These are phyloP conservation scores for Jaculus jaculus DNA, from an alignment of 2,113 vertebrate genomes.

Conservation along the genomic window DNA sequence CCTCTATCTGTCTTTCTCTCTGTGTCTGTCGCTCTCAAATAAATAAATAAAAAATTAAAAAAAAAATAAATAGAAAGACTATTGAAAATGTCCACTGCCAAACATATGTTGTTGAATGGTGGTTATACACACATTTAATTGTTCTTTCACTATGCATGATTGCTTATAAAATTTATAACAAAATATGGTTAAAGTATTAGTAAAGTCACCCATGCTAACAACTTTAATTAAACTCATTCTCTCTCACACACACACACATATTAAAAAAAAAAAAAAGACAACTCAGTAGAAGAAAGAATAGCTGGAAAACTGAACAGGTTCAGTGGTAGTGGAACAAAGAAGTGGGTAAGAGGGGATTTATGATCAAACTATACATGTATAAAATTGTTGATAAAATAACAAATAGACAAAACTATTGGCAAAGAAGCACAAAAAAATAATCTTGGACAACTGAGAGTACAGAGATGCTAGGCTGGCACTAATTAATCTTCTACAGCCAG, in stretches of 20 bases:
- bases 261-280: too few species aligned
- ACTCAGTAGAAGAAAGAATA: too few species aligned
- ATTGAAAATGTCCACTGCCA: not conserved
- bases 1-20: too few species aligned
- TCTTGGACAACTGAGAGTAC: not conserved
- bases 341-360: too few species aligned
- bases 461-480: not conserved
- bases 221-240: too few species aligned
- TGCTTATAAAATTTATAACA: slow-evolving; percentile 6
- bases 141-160: not conserved
- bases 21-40: too few species aligned
- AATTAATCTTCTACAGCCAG: not conserved
- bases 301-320: too few species aligned
- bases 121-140: not conserved
- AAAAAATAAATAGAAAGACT: not conserved
- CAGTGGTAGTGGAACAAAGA: too few species aligned
- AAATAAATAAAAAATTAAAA: too few species aligned
- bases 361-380: not conserved
- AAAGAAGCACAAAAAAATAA: not conserved
- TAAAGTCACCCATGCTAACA: not conserved
- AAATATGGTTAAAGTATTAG: slow-evolving; percentile 15
- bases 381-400: slow-evolving; percentile 32
- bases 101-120: not conserved
- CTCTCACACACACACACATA: too few species aligned
- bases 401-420: not conserved